Conservation (phyloP, 2,113 vertebrate genomes). For the Anarrhichthys ocellatus region DNA sequence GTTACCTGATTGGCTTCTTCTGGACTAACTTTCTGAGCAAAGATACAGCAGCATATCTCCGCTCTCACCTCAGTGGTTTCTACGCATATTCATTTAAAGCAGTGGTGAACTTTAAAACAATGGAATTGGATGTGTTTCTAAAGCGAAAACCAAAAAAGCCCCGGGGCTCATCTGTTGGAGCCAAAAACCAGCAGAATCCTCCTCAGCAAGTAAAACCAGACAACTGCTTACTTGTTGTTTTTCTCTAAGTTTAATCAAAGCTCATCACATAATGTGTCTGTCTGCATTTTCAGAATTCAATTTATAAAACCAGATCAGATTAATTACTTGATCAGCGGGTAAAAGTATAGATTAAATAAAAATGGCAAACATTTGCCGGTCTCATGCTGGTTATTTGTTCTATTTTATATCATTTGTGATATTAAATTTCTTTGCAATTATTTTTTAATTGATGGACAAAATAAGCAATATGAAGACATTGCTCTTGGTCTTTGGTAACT, state of each 20-base stretch:
- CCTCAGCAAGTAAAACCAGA: neutral
- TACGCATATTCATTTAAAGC: too few species aligned
- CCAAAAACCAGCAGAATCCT: neutral
- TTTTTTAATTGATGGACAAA: neutral
- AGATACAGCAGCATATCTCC: neutral
- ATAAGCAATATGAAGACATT: neutral
- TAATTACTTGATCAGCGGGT: neutral
- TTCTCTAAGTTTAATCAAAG: constrained; percentile 6
- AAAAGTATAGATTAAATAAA: neutral
- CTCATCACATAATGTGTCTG: neutral
- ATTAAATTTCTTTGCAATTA: neutral
- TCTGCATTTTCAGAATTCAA: neutral
- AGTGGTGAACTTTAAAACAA: too few species aligned
- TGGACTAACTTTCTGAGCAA: neutral
- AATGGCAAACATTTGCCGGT: neutral
- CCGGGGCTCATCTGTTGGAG: too few species aligned
- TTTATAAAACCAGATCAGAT: neutral
- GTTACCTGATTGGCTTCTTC: neutral
- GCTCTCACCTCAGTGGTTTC: neutral
- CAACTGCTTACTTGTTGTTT: neutral
- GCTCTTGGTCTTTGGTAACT: neutral
- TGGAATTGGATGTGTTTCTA: too few species aligned
- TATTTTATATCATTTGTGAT: neutral
- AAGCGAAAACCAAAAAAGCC: too few species aligned
- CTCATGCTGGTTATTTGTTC: neutral